Evolutionary conservation across 2,113 vertebrate species (phyloP), one percentile per base, ranked within the genome.

Genomic region (Eira barbara): DNA sequence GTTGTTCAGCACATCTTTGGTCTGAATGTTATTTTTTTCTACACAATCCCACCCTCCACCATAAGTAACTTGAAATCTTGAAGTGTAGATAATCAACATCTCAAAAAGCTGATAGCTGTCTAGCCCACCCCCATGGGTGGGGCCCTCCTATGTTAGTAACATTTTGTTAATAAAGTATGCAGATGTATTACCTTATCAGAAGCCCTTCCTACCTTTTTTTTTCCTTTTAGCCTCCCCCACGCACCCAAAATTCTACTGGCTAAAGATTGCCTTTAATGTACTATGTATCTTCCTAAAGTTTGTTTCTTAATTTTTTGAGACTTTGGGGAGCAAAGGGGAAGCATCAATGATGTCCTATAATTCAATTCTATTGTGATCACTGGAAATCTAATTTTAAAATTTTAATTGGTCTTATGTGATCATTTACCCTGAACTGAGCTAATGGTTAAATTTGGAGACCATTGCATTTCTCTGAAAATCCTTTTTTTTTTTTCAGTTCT

Each of bases 301-400:
- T 94, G 59, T 89, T 92, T 95, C 87, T 94, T 36, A 5, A 88
- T 87, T 78, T 86, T 86, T 49, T 59, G 42, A 79, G 86, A 85
- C 91, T 29, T 23, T 39, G 55, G 4, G 57, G 52, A 31, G 21
- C 42, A 29, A 17, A 29, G 2, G 3, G 23, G 10, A 31, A 23
- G 59, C 17, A 5, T 45, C 31, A 42, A 7, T 39, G 18, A 18
- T 61, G 2, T 27, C 25, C 13, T 69, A 36, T 78, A 42, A 39
- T 63, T 18, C 17, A 42, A 55, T 96, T 85, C 92, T 76, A 47
- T 39, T n/a, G 67, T 85, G 82, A 39, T 74, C 31, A 86, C 21
- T n/a, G 52, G 2, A 73, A 89, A 81, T 6, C 36, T 90, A 45
- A 93, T 97, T 97, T 93, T 63, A 97, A 93, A 42, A 13, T 80